These are phyloP conservation scores for Erebia aethiops DNA, from an alignment of 2,888 invertebrate species.

Conservation along the genomic window DNA sequence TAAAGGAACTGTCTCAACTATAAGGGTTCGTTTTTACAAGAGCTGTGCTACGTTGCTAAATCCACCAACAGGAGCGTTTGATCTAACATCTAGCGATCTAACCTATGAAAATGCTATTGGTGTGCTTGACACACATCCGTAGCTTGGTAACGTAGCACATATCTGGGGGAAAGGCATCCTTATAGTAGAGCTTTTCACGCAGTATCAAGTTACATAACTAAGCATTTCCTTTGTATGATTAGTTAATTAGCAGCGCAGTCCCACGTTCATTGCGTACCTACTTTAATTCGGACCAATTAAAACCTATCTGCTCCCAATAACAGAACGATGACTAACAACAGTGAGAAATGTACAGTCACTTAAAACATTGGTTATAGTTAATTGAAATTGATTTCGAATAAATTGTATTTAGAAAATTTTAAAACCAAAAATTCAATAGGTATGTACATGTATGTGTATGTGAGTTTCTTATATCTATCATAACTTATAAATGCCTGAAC, in stretches of 20 bases:
- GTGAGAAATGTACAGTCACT: background rate
- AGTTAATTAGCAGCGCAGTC: conserved; percentile 45
- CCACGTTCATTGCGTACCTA: conserved; percentile 54
- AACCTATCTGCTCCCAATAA: conserved; percentile 37
- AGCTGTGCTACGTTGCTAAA: no score
- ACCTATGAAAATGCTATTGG: no score
- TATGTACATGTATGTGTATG: no score
- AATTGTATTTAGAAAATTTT: background rate
- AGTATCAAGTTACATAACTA: conserved; percentile 21
- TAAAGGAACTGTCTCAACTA: no score
- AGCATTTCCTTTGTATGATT: conserved; percentile 47
- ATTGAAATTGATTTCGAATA: background rate
- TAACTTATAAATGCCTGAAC: no score
- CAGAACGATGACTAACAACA: conserved; percentile 31
- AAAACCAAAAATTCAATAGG: background rate
- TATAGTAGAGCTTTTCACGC: background rate
- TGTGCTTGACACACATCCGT: no score
- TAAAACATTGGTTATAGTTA: background rate
- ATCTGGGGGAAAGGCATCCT: no score
- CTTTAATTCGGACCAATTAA: conserved; percentile 63
- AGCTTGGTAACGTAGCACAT: no score
- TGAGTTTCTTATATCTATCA: no score
- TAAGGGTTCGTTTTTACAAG: no score
- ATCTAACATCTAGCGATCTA: no score
- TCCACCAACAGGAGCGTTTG: no score